These are phyloP conservation scores for Calephelis perditalis DNA, from an alignment of 2,888 invertebrate species.

Conservation along the genomic window DNA sequence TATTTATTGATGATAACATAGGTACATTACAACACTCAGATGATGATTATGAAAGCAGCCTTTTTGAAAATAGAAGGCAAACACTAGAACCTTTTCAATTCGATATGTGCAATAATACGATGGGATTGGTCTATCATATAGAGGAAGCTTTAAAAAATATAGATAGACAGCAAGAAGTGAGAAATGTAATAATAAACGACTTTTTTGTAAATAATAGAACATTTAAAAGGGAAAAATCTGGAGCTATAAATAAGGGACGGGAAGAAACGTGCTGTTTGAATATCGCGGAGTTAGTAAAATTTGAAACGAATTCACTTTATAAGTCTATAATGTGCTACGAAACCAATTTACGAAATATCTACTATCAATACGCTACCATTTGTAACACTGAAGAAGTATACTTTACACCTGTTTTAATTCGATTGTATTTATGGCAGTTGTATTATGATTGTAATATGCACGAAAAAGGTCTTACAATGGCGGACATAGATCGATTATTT, in stretches of 20 bases:
- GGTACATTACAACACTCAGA: slow-evolving; percentile 36
- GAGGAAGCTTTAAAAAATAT: slow-evolving; percentile 54
- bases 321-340: slow-evolving; percentile 68
- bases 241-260: slow-evolving; percentile 20
- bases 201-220: slow-evolving; percentile 49
- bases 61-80: slow-evolving; percentile 32
- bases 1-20: slow-evolving; percentile 75
- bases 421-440: slow-evolving; percentile 79
- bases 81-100: slow-evolving; percentile 42
- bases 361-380: slow-evolving; percentile 70
- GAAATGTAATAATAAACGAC: slow-evolving; percentile 44
- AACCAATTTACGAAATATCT: slow-evolving; percentile 66
- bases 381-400: slow-evolving; percentile 52
- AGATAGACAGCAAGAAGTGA: slow-evolving; percentile 46
- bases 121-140: slow-evolving; percentile 66
- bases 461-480: slow-evolving; percentile 64
- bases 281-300: slow-evolving; percentile 43
- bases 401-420: slow-evolving; percentile 64
- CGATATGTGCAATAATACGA: slow-evolving; percentile 52
- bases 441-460: slow-evolving; percentile 76
- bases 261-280: slow-evolving; percentile 23
- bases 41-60: slow-evolving; percentile 21
- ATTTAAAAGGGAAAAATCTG: background rate
- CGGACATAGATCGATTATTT: slow-evolving; percentile 70
- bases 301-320: slow-evolving; percentile 64